Conservation (phyloP, 2,113 vertebrate genomes). For the Limanda limanda region DNA sequence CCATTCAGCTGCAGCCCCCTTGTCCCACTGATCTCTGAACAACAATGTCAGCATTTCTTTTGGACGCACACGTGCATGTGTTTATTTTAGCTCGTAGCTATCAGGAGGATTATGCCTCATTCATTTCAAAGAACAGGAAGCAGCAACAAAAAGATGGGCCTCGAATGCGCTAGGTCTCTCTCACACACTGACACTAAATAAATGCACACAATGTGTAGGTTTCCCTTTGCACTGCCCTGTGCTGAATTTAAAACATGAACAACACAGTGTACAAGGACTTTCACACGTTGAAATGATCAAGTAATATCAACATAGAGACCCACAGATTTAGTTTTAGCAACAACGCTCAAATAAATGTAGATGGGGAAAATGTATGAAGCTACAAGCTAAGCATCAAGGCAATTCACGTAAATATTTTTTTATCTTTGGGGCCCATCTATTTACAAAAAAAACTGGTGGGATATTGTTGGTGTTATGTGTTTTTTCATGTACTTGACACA, state of each 20-base stretch:
- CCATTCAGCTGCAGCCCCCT: conserved; percentile 43
- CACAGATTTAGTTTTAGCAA: no score
- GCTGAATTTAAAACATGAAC: neutral
- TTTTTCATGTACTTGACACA: neutral
- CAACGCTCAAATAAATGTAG: no score
- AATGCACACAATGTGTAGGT: neutral
- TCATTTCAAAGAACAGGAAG: conserved; percentile 75
- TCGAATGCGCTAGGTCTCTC: conserved; percentile 12
- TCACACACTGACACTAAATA: neutral
- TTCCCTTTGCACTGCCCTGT: neutral
- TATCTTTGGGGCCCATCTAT: no score
- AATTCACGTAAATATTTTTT: no score
- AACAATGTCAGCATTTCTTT: conserved; percentile 72
- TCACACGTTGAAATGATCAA: neutral
- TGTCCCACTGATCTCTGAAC: conserved; percentile 60
- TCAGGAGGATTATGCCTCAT: conserved; percentile 65
- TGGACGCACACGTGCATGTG: conserved; percentile 32
- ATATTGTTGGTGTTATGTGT: no score
- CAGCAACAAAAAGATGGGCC: conserved; percentile 52
- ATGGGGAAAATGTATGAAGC: no score
- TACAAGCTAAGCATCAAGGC: no score
- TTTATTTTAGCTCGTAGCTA: conserved; percentile 64
- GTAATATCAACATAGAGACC: neutral
- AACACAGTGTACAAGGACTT: neutral
- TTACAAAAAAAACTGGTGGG: no score